These are phyloP conservation scores for Amiota mariae DNA, from an alignment of 2,888 invertebrate species.

Conservation along the genomic window DNA sequence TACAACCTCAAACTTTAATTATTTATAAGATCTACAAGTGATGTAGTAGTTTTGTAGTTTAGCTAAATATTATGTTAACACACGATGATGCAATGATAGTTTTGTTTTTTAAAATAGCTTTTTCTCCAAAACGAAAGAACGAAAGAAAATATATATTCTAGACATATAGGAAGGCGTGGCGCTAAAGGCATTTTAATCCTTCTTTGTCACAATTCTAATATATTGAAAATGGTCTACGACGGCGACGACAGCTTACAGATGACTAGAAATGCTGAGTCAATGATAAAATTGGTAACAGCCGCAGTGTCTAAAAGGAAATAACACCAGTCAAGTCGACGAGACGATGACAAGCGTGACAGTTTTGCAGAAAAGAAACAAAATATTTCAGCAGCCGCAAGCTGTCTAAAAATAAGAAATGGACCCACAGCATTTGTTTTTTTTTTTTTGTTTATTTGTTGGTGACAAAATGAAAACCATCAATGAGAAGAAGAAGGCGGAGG, in stretches of 20 bases:
- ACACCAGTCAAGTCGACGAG: not conserved
- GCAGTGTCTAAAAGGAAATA: not conserved
- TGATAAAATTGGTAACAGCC: not conserved
- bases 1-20: too few relatives aligned
- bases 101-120: too few relatives aligned
- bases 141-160: not conserved
- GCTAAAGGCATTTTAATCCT: conserved; percentile 1
- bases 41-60: too few relatives aligned
- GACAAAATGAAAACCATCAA: not conserved
- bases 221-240: not conserved
- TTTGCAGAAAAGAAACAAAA: conserved; percentile 5
- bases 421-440: too few relatives aligned
- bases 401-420: too few relatives aligned
- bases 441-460: too few relatives aligned
- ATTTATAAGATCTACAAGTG: too few relatives aligned
- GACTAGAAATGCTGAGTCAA: not conserved
- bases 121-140: too few relatives aligned
- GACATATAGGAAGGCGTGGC: not conserved
- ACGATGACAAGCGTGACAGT: conserved; percentile 7
- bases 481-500: not conserved
- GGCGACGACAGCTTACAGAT: not conserved
- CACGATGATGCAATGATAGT: too few relatives aligned
- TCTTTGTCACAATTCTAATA: not conserved
- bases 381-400: not conserved
- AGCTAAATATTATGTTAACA: too few relatives aligned